Base-by-base conservation (phyloP, 2,113 vertebrate species). In the Neotoma lepida region DNA sequence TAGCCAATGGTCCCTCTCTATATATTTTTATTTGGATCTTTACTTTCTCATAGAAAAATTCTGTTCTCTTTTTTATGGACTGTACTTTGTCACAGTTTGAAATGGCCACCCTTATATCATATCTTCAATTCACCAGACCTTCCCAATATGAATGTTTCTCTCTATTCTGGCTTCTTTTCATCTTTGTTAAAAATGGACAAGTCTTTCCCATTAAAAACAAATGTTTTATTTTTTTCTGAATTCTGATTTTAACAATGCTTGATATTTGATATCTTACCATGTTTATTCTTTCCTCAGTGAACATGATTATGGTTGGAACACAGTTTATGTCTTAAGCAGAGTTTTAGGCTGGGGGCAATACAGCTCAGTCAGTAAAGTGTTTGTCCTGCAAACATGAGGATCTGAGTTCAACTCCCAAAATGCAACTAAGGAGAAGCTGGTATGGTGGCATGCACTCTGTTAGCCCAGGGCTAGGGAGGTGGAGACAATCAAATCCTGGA, bases 241-340 rank as follows among this genome's bases (percentile, higher is more conserved):
- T 56, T 64, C 4, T 33, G 20, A 94, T 30, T 24, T 78, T 93
- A 66, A 46, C 58, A 88, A 0, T 71, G 24, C 85, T 94, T 81
- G 35, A 68, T 76, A 58, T 74, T 92, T 93, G 49, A 0, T 87
- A 80, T 86, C 28, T 63, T 35, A 89, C 46, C 35, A 18, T 93
- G 63, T 30, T 87, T 10, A 74, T 78, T 88, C 18, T 91, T 95
- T 94, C 80, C 35, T 95, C 22, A 15, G 2, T 84, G 9, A 93
- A 41, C 54, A 20, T 66, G 33, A 70, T 49, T 41, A 1, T 90
- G 64, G 63, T 22, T 77, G 8, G 35, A 46, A 28, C 61, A 78
- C 88, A 41, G 74, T 74, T 35, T 10, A 58, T 10, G 30, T 89
- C 33, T 39, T 56, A 86, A 85, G 91, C 35, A 56, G 15, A 46